Percentiles rank a stretch among this genome's conserved stretches.
Evolutionary conservation across 2,888 invertebrate genomes (phyloP).

Genomic region (Tetanocera ferruginea): DNA sequence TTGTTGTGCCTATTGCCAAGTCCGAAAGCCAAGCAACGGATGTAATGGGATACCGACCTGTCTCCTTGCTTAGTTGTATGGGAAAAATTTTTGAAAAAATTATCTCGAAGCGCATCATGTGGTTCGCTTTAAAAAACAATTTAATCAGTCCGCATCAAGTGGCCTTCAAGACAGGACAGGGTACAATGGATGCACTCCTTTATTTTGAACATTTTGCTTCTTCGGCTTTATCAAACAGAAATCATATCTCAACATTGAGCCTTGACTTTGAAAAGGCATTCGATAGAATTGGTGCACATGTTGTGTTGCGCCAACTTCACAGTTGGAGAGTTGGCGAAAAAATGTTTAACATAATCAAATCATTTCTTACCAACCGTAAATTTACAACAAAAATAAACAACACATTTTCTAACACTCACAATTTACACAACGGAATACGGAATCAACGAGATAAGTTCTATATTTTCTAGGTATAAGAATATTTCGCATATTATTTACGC

Average conservation of each 20-base stretch:
- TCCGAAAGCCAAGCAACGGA: too few relatives aligned
- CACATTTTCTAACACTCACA: too few relatives aligned
- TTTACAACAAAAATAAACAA: too few relatives aligned
- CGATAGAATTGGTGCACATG: too few relatives aligned
- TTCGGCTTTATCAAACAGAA: conserved; percentile 25
- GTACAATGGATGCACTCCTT: conserved; percentile 23
- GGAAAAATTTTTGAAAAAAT: too few relatives aligned
- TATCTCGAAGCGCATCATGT: conserved; percentile 53
- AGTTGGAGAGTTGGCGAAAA: conserved; percentile 29
- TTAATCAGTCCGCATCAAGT: conserved; percentile 26
- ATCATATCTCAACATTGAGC: conserved; percentile 33
- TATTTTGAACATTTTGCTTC: conserved; percentile 21
- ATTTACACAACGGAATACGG: too few relatives aligned
- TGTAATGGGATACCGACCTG: too few relatives aligned
- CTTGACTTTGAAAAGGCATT: conserved; percentile 37
- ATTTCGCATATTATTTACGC: too few relatives aligned
- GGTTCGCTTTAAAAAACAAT: conserved; percentile 26
- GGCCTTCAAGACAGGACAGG: conserved; percentile 26
- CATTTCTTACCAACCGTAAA: too few relatives aligned
- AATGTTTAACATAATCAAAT: conserved; percentile 18
- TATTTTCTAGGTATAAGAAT: too few relatives aligned
- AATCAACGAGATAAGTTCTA: too few relatives aligned
- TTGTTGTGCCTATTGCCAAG: neutral
- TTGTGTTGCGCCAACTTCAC: conserved; percentile 24
- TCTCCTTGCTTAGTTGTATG: too few relatives aligned